phyloP scores from a whole-genome alignment of 2,888 invertebrate genomes.

The Diachrysia chrysitis region DNA sequence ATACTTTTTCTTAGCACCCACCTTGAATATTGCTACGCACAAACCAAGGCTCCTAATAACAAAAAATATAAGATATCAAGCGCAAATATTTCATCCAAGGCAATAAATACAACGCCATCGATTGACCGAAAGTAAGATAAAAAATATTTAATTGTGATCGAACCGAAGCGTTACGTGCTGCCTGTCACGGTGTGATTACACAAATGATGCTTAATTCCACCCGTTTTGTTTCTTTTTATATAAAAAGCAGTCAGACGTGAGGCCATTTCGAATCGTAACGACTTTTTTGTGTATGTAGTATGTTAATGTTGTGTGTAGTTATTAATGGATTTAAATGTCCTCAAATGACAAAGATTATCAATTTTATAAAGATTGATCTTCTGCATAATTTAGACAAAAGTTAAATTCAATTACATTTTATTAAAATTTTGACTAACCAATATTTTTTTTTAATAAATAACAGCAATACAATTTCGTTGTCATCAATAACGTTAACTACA shows the following conservation, averaged over 20 bases:
- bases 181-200: slow-evolving; percentile 47
- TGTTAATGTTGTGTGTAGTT: neutral
- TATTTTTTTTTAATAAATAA: neutral
- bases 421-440: neutral
- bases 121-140: slow-evolving; percentile 30
- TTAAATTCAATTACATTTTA: neutral
- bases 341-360: neutral
- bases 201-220: slow-evolving; percentile 36
- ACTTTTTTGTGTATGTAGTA: neutral
- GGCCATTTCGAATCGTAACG: neutral
- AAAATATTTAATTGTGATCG: slow-evolving; percentile 38
- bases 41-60: slow-evolving; percentile 33
- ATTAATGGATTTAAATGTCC: neutral
- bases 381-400: neutral
- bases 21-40: slow-evolving; percentile 20
- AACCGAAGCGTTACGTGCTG: slow-evolving; percentile 36
- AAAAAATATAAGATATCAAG: slow-evolving; percentile 36
- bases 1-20: slow-evolving; percentile 5
- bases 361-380: neutral
- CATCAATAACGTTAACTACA: neutral
- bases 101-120: slow-evolving; percentile 23
- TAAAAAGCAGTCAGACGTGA: slow-evolving; percentile 23
- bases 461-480: neutral
- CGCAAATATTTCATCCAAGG: slow-evolving; percentile 49
- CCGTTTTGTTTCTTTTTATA: slow-evolving; percentile 35